Base-by-base conservation (phyloP, 2,797 vertebrate genomes). In the Lithobates sylvaticus region DNA sequence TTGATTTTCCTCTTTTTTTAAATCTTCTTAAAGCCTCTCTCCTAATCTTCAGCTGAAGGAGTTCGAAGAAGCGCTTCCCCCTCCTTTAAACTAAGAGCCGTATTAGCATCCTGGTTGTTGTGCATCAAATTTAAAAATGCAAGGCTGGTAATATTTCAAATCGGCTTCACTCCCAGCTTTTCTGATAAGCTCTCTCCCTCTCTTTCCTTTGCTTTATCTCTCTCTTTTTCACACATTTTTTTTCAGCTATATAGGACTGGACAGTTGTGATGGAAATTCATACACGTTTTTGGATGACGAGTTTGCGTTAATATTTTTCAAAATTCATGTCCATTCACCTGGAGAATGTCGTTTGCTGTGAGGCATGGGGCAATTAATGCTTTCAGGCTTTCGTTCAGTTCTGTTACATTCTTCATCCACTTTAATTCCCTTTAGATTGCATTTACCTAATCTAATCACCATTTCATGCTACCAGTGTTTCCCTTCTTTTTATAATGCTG, bases 1-100 rank as follows among this genome's bases (percentile, higher is more conserved):
- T 95, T 95, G 93, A 94, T 91, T 92, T 93, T 92, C 95, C 94
- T 93, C 90, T 94, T 94, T 94, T 95, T 95, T 94, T 95, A 97
- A 98, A 99, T 98, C 97, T 99, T 97, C 97, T 99, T 99, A 99
- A 99, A 99, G 97, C 97, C 93, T 98, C 97, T 96, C 95, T 97
- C 96, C 97, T 99, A 99, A 99, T 99, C 97, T 97, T 96, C 96
- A 89, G 96, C 97, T 98, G 96, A 97, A 97, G 98, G 97, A 97
- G 97, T 98, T 97, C 98, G 98, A 98, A 97, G 97, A 98, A 97
- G 98, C 97, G 92, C 93, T 95, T 78, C 86, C 85, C 86, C 85
- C 79, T 96, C 97, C 96, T 93, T 92, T 94, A 95, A 96, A 96
- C 96, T 97, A 97, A 98, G 97, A 93, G 93, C 97, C 96, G 96